phyloP scores from a whole-genome alignment of 1,140 invertebrate genomes.

The Conus ventricosus region DNA sequence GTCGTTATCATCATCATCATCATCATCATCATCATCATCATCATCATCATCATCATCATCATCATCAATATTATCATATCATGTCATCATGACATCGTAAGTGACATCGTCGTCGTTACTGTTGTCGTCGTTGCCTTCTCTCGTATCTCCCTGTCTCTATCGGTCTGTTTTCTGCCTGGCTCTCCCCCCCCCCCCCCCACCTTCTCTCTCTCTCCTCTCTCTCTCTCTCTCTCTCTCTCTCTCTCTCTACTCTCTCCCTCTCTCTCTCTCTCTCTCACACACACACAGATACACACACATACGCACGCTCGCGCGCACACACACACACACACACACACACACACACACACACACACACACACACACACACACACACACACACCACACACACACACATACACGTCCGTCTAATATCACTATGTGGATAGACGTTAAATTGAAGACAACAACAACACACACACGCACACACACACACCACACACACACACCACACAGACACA shows the following conservation, averaged over 20 bases:
- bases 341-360: background rate
- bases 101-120: no score
- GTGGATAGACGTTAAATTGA: no score
- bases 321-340: background rate
- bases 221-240: no score
- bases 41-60: no score
- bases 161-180: no score
- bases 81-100: background rate
- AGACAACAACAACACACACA: no score
- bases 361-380: slow-evolving; percentile 21
- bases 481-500: slow-evolving; percentile 19
- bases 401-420: no score
- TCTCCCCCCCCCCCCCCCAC: background rate
- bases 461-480: background rate
- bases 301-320: background rate
- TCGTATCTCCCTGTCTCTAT: no score
- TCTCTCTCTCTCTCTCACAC: no score
- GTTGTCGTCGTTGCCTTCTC: background rate
- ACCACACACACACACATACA: background rate
- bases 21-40: no score
- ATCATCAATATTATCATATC: no score
- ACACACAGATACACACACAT: background rate
- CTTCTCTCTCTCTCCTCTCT: background rate
- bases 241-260: background rate
- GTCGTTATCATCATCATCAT: no score